Evolutionary conservation across 2,113 vertebrate genomes (phyloP).

Genomic region (Sakesphorus luctuosus): DNA sequence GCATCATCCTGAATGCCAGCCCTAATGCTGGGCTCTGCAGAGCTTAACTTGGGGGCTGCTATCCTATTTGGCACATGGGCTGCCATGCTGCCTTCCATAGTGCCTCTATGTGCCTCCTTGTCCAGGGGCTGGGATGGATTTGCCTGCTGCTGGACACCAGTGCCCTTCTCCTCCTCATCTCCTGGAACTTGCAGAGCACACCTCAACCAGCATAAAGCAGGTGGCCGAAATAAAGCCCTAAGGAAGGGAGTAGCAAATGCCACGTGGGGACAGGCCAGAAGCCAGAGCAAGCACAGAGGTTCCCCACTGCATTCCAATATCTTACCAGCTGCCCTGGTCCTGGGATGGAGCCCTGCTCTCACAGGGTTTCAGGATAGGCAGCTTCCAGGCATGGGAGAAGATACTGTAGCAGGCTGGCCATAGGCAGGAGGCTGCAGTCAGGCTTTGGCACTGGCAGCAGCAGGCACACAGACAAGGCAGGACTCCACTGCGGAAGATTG

Average conservation of each 20-base stretch:
- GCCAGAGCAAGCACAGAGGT: background rate
- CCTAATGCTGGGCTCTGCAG: background rate
- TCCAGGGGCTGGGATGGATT: background rate
- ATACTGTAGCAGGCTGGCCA: rapidly evolving
- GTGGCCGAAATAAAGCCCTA: background rate
- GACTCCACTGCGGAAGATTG: slow-evolving; percentile 18
- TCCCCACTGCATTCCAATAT: background rate
- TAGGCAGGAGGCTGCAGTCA: background rate
- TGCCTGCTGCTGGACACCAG: background rate
- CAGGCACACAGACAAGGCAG: background rate
- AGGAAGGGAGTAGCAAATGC: background rate
- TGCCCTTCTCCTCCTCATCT: background rate
- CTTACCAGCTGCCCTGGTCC: background rate
- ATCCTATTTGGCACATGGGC: rapidly evolving
- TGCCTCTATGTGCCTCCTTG: background rate
- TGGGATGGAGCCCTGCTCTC: rapidly evolving
- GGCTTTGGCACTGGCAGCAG: background rate
- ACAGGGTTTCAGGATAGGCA: background rate
- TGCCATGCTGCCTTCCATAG: background rate
- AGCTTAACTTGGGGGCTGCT: background rate
- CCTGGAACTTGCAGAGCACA: background rate
- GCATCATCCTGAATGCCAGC: background rate
- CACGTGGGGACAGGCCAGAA: rapidly evolving
- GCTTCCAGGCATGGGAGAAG: background rate
- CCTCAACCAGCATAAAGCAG: background rate